Base-by-base conservation (phyloP, 2,888 invertebrate genomes). In the Brachylomia viminalis region DNA sequence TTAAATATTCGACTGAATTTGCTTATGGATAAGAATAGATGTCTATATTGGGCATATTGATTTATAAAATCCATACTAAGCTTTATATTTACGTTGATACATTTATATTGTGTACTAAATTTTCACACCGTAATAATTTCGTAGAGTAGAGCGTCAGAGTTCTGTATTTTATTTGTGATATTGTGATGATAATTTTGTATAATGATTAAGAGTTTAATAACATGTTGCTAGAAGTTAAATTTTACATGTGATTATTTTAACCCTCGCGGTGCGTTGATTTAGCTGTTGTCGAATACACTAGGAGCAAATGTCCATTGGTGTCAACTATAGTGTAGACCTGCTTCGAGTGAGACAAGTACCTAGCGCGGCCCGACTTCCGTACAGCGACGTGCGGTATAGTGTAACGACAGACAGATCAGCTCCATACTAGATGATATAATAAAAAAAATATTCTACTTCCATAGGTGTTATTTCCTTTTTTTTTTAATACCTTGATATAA, bases 121-220 rank as follows among this genome's bases (percentile, higher is more conserved):
- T 86, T 70, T 79, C 86, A 79, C 75, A 81, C 83, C 75, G 72
- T 84, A 85, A 88, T 86, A 80, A 84, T 86, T 79, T 82, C 59
- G 73, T 83, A 84, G 84, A 79, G 75, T 84, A 87, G 85, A 70
- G 78, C 82, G 87, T 89, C 90, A 90, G 89, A 90, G 91, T 92
- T 92, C 91, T 91, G 93, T 94, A 93, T 95, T 95, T 95, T 91
- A 92, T 96, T 96, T 96, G 96, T 96, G 96, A 96, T 96, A 96
- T 95, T 94, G 87, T 88, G 94, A 94, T 93, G 92, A 94, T 95
- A 94, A 95, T 95, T 95, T 95, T 95, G 93, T 95, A 92, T 94
- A 92, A 93, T 90, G 87, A 89, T 92, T 95, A 95, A 96, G 95
- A 95, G 95, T 96, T 95, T 95, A 95, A 94, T 91, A 92, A 92